Evolutionary conservation across 2,113 vertebrate species (phyloP), one percentile per base, ranked within the genome.

Genomic region (Pelodiscus sinensis): DNA sequence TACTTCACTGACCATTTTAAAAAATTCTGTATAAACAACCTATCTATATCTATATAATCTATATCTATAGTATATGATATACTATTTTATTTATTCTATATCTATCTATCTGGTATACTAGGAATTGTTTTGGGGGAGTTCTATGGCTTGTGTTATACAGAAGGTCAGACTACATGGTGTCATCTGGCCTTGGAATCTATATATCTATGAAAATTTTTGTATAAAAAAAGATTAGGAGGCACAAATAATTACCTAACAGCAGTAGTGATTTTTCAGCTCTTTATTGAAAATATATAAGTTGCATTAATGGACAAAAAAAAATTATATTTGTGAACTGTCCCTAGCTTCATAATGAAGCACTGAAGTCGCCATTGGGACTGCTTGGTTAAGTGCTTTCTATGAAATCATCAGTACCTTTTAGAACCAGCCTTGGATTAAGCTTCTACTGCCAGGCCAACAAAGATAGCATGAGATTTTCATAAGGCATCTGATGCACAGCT

Each of bases 391-490:
- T 81, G 54, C 90, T 87, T 94, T 88, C 86, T 78, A 83, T 50
- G 25, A 96, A 96, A 88, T 85, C n/a, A 52, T 90, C 79, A 87
- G 5, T 82, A 94, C 83, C 11, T 93, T 52, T 56, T 90, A 91
- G 79, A 50, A 86, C 91, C 87, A 90, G 1, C 13, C 18, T 96
- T 84, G 85, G 50, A 71, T 86, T 87, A 86, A 87, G 60, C 24
- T 84, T 8, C 29, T 31, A 87, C 80, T 25, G 87, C 87, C 84
- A 88, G 84, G 77, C 80, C 79, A 95, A 87, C 82, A 95, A 91
- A 90, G 22, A 73, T 51, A 85, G 44, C 44, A 54, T 2, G 73
- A 25, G 4, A 68, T 7, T 85, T 96, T 94, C 73, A 92, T 38
- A 54, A 14, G 50, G 3, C 55, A 82, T 79, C 80, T 84, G 51